Base-by-base conservation (phyloP, 2,888 invertebrate genomes). In the Epirrhoe tristata region DNA sequence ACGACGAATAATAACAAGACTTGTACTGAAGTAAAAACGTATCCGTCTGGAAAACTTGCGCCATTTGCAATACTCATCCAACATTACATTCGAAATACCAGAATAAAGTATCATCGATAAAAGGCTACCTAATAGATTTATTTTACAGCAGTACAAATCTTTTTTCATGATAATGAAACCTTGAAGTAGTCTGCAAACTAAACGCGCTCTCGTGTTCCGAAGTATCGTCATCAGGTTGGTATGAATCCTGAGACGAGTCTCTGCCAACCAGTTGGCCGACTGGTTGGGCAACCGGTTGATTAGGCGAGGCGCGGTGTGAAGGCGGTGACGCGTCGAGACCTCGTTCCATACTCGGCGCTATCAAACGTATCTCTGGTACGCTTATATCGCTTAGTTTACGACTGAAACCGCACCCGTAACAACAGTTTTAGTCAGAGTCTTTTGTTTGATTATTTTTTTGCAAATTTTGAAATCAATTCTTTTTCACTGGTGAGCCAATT, bases 301-400 rank as follows among this genome's bases (percentile, higher is more conserved):
- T 54, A 70, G 86, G 68, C 51, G 74, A 54, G 59, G 67, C 68
- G 58, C 69, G 77, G 8, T 55, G 68, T 31, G 77, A 76, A 34
- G 78, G 77, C 32, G 78, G 82, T 51, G 81, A 76, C 79, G 87
- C 88, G 91, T 97, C 96, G 92, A 96, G 94, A 81, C 96, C 96
- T 82, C 96, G 95, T 94, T 97, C 97, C 94, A 96, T 94, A 89
- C 97, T 97, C 80, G 97, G 96, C 86, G 96, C 96, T 94, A 97
- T 94, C 83, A 97, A 96, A 84, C 97, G 96, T 85, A 97, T 97
- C 94, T 96, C 96, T 75, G 97, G 97, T 78, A 96, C 95, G 91
- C 95, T 95, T 95, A 96, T 94, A 88, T 95, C 94, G 94, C 95
- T 96, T 94, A 95, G 94, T 93, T 95, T 96, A 93, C 95, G 95